Percentiles rank a stretch among this genome's conserved stretches.
These are phyloP conservation scores for Drosophila picticornis DNA, from an alignment of 2,888 invertebrate species.

Conservation along the genomic window DNA sequence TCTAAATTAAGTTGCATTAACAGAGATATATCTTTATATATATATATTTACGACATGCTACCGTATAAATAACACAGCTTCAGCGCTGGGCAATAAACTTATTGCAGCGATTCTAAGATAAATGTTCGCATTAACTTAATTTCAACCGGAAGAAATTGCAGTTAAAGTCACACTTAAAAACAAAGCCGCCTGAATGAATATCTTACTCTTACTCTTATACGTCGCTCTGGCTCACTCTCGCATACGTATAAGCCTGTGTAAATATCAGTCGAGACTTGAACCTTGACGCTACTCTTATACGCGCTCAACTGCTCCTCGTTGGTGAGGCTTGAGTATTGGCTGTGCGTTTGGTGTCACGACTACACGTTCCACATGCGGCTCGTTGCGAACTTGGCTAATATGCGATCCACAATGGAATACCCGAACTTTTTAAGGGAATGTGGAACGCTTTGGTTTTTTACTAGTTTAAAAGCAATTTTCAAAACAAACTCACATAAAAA, in stretches of 20 bases:
- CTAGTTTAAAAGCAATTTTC: neutral
- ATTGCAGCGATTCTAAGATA: neutral
- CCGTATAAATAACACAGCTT: neutral
- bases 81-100: neutral
- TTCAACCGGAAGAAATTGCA: conserved; percentile 2
- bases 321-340: neutral
- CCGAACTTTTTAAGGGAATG: neutral
- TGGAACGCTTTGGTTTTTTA: neutral
- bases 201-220: neutral
- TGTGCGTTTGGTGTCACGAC: conserved; percentile 33
- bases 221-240: neutral
- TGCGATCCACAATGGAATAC: conserved; percentile 24
- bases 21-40: neutral
- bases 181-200: neutral
- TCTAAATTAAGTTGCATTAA: neutral
- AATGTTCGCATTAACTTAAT: conserved; percentile 4
- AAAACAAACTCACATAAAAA: neutral
- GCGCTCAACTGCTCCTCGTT: conserved; percentile 6
- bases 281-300: conserved; percentile 31
- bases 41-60: neutral
- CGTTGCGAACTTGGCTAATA: conserved; percentile 21
- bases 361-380: conserved; percentile 24
- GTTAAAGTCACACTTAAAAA: neutral
- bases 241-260: neutral
- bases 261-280: conserved; percentile 37